Base-by-base conservation (phyloP, 2,888 invertebrate genomes). In the Ectobius pallidus region DNA sequence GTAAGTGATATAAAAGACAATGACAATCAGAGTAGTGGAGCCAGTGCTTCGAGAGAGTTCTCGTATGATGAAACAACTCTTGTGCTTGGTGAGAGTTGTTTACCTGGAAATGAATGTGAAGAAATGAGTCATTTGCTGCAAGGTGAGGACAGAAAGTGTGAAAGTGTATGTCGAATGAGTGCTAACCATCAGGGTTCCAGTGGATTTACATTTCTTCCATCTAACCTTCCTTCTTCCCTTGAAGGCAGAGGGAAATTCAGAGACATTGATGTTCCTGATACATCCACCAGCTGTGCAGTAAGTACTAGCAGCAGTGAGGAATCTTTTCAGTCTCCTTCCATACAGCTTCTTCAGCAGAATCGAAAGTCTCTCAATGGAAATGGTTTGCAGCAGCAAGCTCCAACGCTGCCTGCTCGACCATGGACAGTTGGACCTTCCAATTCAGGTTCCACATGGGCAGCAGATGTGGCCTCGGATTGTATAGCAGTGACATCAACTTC, bases 41-140 rank as follows among this genome's bases (percentile, higher is more conserved):
- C 34, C n/a, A 49, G 25, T 14, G 11, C 22, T 9, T 49, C 46
- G 3, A 62, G 52, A 22, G 61, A 71, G 22, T 71, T 63, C 49
- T 46, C 63, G 4, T 63, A 63, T 18, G 63, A 63, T 14, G 65
- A 71, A 2, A 4, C 16, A 22, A 32, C 49, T 52, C 34, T 18
- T 32, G 11, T 39, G 39, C 20, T 32, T 11, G 46, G 11, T 32
- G 52, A 68, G 16, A 68, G 49, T 6, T 25, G 32, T 46, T 18
- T 69, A 14, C 22, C 22, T 52, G 27, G 34, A 9, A 67, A 42
- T 32, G 73, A 73, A 22, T 73, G 65, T 73, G 73, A 69, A 20
- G 73, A 73, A 70, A 73, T 67, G 70, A 73, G 70, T 27, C 70
- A 67, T 65, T 46, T 73, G 11, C 44, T 73, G 20, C 73, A 70